Base-by-base conservation (phyloP, 2,888 invertebrate genomes). In the Drosophila yooni region DNA sequence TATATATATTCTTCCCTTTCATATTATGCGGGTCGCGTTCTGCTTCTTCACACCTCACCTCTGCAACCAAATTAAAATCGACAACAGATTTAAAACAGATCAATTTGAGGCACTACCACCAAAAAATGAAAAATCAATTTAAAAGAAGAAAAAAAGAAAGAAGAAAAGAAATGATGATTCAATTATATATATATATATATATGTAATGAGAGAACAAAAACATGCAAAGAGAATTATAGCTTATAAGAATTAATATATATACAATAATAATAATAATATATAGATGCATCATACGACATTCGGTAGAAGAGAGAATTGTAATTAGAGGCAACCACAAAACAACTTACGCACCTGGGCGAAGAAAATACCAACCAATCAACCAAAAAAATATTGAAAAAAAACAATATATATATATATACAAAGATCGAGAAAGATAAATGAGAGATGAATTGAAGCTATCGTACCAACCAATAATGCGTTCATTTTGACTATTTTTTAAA, bases 211-310 rank as follows among this genome's bases (percentile, higher is more conserved):
- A 91, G 82, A 86, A 76, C 74, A 87, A 88, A 88, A 89, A 82
- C 68, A 92, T 91, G 92, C 91, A 92, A 92, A 92, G 92, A 92
- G 92, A 92, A 90, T 92, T 91, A 90, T 92, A 92, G 91, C 91
- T 84, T 86, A 83, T 89, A 88, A 89, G 89, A 87, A 88, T 91
- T 88, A 89, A 83, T 87, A 88, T 85, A 87, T 71, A 88, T 74
- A 83, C 79, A 80, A 81, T 84, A 83, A 82, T 79, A 81, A 79
- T 81, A 88, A 87, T 87, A 82, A 88, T 79, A 43, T 57, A 81
- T 86, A 86, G 85, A 88, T 88, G 88, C 85, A 85, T 85, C 85
- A 88, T 78, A 81, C 83, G 78, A 79, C 86, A 88, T 88, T 88
- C 89, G 88, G 81, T 82, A 86, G 83, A 81, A 87, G 75, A 79